phyloP scores from a whole-genome alignment of 2,888 invertebrate genomes.

The Melinaea marsaeus region DNA sequence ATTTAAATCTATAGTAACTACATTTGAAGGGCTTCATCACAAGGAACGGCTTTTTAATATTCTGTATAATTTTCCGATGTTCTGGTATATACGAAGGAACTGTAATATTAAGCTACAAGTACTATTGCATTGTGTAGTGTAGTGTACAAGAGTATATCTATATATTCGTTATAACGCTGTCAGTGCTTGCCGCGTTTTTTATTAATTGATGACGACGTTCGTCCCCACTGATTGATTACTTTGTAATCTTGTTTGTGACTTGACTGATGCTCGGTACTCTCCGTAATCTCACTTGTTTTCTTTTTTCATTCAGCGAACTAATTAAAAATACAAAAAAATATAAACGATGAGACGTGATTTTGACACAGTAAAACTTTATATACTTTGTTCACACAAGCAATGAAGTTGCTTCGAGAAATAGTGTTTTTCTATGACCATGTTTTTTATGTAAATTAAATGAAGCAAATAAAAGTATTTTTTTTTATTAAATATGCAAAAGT shows the following conservation, averaged over 20 bases:
- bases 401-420: no score
- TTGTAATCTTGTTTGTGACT: constrained; percentile 74
- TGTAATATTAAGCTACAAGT: no score
- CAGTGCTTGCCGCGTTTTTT: no score
- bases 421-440: no score
- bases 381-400: no score
- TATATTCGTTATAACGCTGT: background rate
- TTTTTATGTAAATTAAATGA: no score
- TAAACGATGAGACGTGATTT: background rate
- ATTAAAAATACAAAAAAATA: constrained; percentile 2
- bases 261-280: constrained; percentile 55
- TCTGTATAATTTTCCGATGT: background rate
- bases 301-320: constrained; percentile 39
- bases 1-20: background rate
- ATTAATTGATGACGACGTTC: constrained; percentile 62
- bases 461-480: no score
- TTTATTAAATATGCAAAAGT: no score
- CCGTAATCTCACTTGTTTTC: constrained; percentile 51
- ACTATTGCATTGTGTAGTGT: no score
- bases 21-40: background rate
- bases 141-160: no score
- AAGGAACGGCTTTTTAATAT: background rate
- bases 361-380: no score
- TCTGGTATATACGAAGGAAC: background rate
- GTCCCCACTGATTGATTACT: constrained; percentile 69